Conservation (phyloP, 2,113 vertebrate genomes). For the Aegotheles bennettii region DNA sequence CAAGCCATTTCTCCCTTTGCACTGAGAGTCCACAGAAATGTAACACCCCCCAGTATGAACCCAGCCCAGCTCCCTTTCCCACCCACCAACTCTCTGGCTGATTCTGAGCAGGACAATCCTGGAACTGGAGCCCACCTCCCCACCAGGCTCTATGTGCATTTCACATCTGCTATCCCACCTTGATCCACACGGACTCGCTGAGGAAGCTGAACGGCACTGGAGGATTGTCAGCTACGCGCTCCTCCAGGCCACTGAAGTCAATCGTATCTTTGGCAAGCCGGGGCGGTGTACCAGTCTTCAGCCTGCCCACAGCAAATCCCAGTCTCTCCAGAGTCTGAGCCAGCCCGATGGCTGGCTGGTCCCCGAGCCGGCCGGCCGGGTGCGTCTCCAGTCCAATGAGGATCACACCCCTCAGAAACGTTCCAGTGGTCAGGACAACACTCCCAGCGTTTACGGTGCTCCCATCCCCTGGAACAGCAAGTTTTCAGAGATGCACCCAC, state of each 20-base stretch:
- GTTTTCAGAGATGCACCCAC: neutral
- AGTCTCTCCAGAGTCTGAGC: constrained; percentile 84
- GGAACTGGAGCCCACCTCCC: neutral
- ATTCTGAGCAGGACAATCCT: accelerated
- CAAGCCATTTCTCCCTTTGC: neutral
- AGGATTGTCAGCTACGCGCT: constrained; percentile 75
- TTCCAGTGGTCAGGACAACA: constrained; percentile 90
- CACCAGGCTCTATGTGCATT: accelerated
- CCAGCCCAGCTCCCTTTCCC: neutral
- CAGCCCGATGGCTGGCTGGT: constrained; percentile 83
- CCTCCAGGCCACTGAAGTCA: constrained; percentile 74
- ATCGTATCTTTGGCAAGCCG: constrained; percentile 85
- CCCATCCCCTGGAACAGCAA: constrained; percentile 71
- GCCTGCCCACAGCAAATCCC: constrained; percentile 83
- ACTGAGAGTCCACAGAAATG: accelerated
- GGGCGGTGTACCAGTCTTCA: constrained; percentile 92
- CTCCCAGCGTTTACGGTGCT: constrained; percentile 72
- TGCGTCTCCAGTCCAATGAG: constrained; percentile 79
- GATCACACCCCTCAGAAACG: constrained; percentile 87
- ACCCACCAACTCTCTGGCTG: neutral
- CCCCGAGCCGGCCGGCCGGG: constrained; percentile 89
- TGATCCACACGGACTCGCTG: constrained; percentile 78
- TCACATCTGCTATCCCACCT: constrained; percentile 50
- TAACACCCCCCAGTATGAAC: neutral
- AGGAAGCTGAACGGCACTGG: constrained; percentile 91